These are phyloP conservation scores for Ptilonorhynchus violaceus DNA, from an alignment of 2,113 vertebrate species.

Conservation along the genomic window DNA sequence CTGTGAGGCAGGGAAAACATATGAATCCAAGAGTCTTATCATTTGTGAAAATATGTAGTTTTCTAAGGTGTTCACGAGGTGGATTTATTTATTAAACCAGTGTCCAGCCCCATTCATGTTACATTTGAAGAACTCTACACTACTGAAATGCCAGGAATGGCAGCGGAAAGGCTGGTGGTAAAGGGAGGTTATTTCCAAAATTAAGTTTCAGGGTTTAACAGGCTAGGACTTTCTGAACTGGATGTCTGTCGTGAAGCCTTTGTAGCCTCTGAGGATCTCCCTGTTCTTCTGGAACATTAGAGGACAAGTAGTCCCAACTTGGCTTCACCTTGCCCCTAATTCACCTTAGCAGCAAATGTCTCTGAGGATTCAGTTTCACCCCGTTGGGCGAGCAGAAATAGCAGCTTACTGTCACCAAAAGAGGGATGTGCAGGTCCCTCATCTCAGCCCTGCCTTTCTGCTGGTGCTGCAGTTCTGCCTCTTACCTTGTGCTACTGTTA, in stretches of 20 bases:
- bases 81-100: background rate
- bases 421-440: conserved; percentile 4
- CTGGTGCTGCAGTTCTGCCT: background rate
- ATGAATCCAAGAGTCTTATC: background rate
- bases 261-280: background rate
- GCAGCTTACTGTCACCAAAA: conserved; percentile 12
- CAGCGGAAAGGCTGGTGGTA: background rate
- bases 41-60: background rate
- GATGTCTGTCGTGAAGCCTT: background rate
- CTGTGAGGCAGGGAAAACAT: background rate
- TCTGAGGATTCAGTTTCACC: conserved; percentile 44
- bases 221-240: background rate
- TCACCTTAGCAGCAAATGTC: conserved; percentile 43
- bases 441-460: background rate
- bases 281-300: background rate
- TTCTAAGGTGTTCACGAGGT: background rate
- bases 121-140: background rate
- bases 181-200: background rate
- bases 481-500: background rate
- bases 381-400: conserved; percentile 31
- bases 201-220: background rate
- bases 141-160: background rate
- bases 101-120: background rate
- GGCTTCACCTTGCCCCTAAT: conserved; percentile 47
- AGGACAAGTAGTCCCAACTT: background rate